These are phyloP conservation scores for Rachycentron canadum DNA, from an alignment of 2,797 vertebrate genomes.

Conservation along the genomic window DNA sequence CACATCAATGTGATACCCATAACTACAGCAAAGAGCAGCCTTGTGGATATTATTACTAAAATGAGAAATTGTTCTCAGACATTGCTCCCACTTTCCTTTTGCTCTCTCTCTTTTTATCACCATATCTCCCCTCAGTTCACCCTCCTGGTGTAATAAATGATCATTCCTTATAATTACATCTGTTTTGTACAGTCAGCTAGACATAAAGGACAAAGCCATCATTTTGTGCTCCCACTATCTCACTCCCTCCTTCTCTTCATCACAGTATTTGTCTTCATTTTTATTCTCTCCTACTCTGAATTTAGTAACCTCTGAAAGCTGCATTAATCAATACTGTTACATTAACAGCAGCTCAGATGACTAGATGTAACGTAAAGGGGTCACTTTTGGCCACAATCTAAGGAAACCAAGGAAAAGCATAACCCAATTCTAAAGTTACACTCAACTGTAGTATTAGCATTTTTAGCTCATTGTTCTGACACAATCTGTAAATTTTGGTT, in stretches of 20 bases:
- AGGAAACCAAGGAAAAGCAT: not conserved
- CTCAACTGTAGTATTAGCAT: not conserved
- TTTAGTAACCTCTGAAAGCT: slow-evolving; percentile 3
- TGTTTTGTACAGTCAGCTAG: slow-evolving; percentile 36
- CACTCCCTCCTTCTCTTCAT: not conserved
- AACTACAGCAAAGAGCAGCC: slow-evolving; percentile 37
- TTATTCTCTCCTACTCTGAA: not conserved
- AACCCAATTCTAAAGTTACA: no score
- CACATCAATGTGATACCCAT: slow-evolving; percentile 2
- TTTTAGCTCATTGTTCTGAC: not conserved
- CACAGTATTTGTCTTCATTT: slow-evolving; percentile 17
- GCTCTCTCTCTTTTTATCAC: not conserved
- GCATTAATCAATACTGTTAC: not conserved
- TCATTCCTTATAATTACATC: slow-evolving; percentile 43
- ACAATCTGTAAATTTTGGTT: not conserved
- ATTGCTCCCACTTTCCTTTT: not conserved
- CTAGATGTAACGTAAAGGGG: not conserved
- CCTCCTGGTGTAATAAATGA: slow-evolving; percentile 33
- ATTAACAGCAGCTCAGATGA: slow-evolving; percentile 9
- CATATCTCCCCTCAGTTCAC: not conserved
- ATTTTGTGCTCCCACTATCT: slow-evolving; percentile 17
- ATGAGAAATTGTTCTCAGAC: slow-evolving; percentile 32
- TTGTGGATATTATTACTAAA: slow-evolving; percentile 10
- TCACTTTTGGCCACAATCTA: not conserved
- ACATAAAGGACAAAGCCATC: slow-evolving; percentile 36